Evolutionary conservation across 2,888 invertebrate species (phyloP).

Genomic region (Acanthococcus lagerstroemiae): DNA sequence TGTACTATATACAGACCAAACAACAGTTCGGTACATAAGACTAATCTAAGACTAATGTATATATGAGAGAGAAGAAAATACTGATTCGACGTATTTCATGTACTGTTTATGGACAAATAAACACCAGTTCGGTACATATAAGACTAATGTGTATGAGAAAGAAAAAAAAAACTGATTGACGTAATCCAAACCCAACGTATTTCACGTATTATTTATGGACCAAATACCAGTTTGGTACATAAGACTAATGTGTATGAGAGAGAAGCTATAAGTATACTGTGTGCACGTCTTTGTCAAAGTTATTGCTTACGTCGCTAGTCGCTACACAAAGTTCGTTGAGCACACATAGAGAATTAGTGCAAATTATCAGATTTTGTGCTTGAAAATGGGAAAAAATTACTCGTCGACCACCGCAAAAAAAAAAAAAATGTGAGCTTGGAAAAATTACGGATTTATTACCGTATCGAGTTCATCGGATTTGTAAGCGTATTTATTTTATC

Average conservation of each 20-base stretch:
- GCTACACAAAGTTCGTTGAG: background rate
- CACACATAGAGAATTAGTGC: background rate
- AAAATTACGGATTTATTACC: background rate
- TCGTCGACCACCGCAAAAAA: background rate
- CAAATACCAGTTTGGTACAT: too few species aligned
- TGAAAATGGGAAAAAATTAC: background rate
- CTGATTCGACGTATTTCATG: background rate
- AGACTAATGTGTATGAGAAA: background rate
- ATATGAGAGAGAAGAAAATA: background rate
- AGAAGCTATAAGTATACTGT: background rate
- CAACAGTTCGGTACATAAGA: too few species aligned
- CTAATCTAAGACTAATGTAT: too few species aligned
- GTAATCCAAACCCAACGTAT: background rate
- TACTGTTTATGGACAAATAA: background rate
- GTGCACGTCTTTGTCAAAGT: background rate
- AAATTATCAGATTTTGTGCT: background rate
- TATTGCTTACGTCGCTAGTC: background rate
- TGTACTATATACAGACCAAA: too few species aligned
- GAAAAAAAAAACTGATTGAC: too few species aligned
- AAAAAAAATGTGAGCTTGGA: background rate
- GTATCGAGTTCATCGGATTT: background rate
- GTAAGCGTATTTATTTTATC: background rate
- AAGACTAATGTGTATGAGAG: background rate
- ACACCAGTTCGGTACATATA: too few species aligned
- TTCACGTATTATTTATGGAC: background rate